Evolutionary conservation across 2,113 vertebrate genomes (phyloP), one percentile per base, ranked within the genome.

Genomic region (Bucco capensis): DNA sequence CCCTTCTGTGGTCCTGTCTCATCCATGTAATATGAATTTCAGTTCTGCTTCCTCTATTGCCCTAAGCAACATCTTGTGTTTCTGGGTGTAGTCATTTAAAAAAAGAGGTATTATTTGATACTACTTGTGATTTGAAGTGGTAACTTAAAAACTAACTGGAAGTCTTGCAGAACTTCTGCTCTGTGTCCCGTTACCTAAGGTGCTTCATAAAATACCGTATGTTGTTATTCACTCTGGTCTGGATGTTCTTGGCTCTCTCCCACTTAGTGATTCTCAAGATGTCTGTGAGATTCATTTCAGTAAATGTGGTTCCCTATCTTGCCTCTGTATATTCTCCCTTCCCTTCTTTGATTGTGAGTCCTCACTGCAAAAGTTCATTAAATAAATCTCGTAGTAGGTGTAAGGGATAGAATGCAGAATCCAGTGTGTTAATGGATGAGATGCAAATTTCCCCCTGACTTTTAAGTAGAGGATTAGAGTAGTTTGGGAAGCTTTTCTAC

Each of bases 201-300:
- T 96, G 83, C 91, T 96, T 97, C 50, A 35, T 94, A 84, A 95
- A 97, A 94, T 88, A 73, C 65, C 11, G 27, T 86, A 54, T 87
- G 79, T 94, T 65, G 31, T 96, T 96, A 71, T 76, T 96, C 95
- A 61, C 89, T 96, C 83, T 83, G 90, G 92, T 83, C 83, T 89
- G 88, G 95, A 94, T 94, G 84, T 92, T 96, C 92, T 88, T 93
- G 86, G 92, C 93, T 93, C 58, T 95, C 54, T 88, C 94, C 79
- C 90, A 81, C 89, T 92, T 94, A 92, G 58, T 97, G 93, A 96
- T 96, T 96, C 94, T 96, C 93, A 89, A 84, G 92, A 95, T 92
- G 90, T 96, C 96, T 96, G 90, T 49, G 94, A 94, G 94, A 93
- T 94, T 95, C 66, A 84, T 96, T 97, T 97, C 92, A 90, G 79